A percentile compares a stretch with the other conserved stretches of the same genome.
phyloP scores from a whole-genome alignment of 2,113 vertebrate species.

The Paradoxurus hermaphroditus region DNA sequence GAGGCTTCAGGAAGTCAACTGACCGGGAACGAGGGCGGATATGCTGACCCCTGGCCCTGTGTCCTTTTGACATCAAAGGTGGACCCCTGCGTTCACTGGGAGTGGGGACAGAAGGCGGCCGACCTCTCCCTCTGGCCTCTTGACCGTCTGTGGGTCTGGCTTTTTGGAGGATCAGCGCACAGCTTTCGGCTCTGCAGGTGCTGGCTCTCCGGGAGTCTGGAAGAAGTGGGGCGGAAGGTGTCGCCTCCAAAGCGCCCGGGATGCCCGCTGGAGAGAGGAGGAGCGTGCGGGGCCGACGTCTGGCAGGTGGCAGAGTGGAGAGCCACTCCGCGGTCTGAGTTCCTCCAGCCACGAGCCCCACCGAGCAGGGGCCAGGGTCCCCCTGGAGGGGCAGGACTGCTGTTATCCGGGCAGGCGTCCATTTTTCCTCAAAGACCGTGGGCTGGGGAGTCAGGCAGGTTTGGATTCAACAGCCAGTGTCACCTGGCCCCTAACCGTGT shows the following conservation, averaged over 20 bases:
- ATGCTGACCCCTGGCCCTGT: background rate
- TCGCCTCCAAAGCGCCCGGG: background rate
- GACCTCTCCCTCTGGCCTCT: background rate
- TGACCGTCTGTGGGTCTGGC: background rate
- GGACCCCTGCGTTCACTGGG: background rate
- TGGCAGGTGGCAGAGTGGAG: background rate
- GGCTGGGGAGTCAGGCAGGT: background rate
- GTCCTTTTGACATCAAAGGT: background rate
- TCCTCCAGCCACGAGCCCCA: background rate
- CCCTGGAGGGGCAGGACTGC: background rate
- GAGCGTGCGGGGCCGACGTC: background rate
- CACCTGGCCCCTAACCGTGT: background rate
- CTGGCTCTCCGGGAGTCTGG: background rate
- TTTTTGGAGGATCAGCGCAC: background rate
- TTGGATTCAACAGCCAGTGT: background rate
- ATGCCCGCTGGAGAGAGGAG: background rate
- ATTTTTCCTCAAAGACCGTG: background rate
- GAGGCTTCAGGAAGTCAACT: background rate
- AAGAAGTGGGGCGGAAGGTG: background rate
- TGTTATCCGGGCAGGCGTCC: background rate
- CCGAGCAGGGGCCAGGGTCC: background rate
- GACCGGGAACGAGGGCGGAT: background rate
- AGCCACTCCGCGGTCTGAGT: background rate
- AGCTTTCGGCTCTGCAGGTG: background rate
- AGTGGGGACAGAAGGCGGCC: background rate